A percentile compares a stretch with the other conserved stretches of the same genome.
phyloP scores from a whole-genome alignment of 2,797 vertebrate species.

The Molossus molossus region DNA sequence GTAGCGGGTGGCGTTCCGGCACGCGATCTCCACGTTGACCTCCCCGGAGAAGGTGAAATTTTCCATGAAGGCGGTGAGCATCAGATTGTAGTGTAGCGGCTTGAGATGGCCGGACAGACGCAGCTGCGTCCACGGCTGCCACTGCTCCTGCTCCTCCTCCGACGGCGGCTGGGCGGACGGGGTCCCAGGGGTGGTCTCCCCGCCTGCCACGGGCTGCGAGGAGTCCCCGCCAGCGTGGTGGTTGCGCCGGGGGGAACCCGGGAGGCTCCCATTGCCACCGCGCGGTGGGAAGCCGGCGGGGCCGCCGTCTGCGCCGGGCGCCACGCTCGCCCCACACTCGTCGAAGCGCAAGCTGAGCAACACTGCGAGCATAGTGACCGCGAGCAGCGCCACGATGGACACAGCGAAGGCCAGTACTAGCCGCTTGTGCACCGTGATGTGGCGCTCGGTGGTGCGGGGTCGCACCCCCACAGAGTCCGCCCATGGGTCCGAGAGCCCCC shows the following conservation, averaged over 20 bases:
- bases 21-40: slow-evolving; percentile 96
- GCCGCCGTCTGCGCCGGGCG: slow-evolving; percentile 80
- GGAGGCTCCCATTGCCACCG: slow-evolving; percentile 84
- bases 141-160: slow-evolving; percentile 81
- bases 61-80: slow-evolving; percentile 96
- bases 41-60: slow-evolving; percentile 98
- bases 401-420: slow-evolving; percentile 95
- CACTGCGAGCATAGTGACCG: slow-evolving; percentile 95
- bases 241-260: slow-evolving; percentile 86
- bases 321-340: slow-evolving; percentile 90
- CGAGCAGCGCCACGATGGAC: slow-evolving; percentile 95
- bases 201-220: not conserved
- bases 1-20: slow-evolving; percentile 94
- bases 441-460: slow-evolving; percentile 95
- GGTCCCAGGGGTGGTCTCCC: slow-evolving; percentile 55
- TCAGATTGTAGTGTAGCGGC: slow-evolving; percentile 96
- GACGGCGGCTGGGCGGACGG: slow-evolving; percentile 73
- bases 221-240: slow-evolving; percentile 73
- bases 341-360: slow-evolving; percentile 95
- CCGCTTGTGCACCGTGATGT: slow-evolving; percentile 95
- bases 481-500: slow-evolving; percentile 95
- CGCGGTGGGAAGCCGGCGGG: slow-evolving; percentile 69
- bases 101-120: slow-evolving; percentile 93
- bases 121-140: slow-evolving; percentile 93
- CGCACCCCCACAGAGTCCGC: slow-evolving; percentile 93